Conservation (phyloP, 2,797 vertebrate genomes). For the Craterocephalus amniculus region DNA sequence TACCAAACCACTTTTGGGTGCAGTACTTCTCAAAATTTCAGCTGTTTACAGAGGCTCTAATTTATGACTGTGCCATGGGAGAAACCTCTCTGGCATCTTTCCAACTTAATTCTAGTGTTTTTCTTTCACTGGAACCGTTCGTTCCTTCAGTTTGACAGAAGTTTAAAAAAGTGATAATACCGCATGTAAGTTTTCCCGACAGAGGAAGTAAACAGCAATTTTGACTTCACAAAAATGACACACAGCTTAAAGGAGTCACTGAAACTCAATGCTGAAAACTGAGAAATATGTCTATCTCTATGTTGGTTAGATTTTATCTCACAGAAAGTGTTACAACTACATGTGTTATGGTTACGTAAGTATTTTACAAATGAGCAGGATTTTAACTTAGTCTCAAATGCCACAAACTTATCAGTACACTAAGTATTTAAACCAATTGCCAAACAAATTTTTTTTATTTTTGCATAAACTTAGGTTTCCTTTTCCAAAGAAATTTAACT, state of each 20-base stretch:
- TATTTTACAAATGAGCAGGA: constrained; percentile 1
- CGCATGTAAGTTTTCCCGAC: constrained; percentile 41
- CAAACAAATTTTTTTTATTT: background rate
- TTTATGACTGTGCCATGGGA: background rate
- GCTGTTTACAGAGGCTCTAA: background rate
- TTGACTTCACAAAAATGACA: constrained; percentile 33
- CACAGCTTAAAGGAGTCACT: constrained; percentile 38
- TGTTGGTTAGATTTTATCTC: constrained; percentile 47
- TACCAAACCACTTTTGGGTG: background rate
- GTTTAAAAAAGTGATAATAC: constrained; percentile 9
- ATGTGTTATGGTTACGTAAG: constrained; percentile 9
- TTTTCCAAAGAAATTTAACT: constrained; percentile 60
- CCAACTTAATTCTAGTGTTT: background rate
- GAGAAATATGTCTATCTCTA: constrained; percentile 44
- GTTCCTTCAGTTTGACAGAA: background rate
- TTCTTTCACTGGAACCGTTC: background rate
- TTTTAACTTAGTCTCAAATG: background rate
- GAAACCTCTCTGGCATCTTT: background rate
- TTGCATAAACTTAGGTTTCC: constrained; percentile 53
- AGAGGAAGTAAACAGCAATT: constrained; percentile 47
- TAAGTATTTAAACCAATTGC: background rate
- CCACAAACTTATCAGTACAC: background rate
- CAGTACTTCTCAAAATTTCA: background rate
- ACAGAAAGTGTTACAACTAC: constrained; percentile 31
- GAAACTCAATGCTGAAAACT: constrained; percentile 57